Base-by-base conservation (phyloP, 2,797 vertebrate genomes). In the Xenops minutus region DNA sequence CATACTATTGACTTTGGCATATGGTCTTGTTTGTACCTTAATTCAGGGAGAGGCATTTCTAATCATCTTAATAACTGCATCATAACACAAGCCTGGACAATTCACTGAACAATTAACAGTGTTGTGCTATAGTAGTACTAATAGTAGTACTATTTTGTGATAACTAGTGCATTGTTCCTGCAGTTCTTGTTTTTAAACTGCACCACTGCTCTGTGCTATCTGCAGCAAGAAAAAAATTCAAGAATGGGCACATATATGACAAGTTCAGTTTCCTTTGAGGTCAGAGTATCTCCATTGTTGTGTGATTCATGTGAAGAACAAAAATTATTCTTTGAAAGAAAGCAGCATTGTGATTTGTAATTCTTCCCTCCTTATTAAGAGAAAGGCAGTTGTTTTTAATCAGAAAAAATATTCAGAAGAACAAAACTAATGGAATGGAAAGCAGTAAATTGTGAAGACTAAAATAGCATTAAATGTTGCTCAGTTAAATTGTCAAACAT, bases 351-450 rank as follows among this genome's bases (percentile, higher is more conserved):
- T 46, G 51, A 78, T 46, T 69, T 79, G 32, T 62, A 69, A 41
- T 67, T 77, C 17, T 72, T 91, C 37, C 37, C 19, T 78, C 61
- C 19, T 61, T 26, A 68, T 49, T 26, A 75, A 54, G 2, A 16
- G 49, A 84, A 81, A 87, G 21, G 17, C 37, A 89, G 29, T 24
- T 75, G 61, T 39, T 93, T 92, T 87, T 75, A 72, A 66, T 72
- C 58, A 56, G 66, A 82, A 64, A 8, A 92, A 75, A 73, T 39
- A 90, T 71, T 74, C 32, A 71, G 41, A 56, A 89, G 36, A 84
- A 75, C 26, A 66, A 76, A 87, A 66, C 18, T n/a, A 7, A 61
- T 22, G 29, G 37, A 87, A 78, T 27, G 27, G 43, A 36, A 85
- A 89, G 55, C 4, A 12, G 36, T 10, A 76, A 69, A 7, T 22